These are phyloP conservation scores for Ophraella communa DNA, from an alignment of 2,888 invertebrate species.

Conservation along the genomic window DNA sequence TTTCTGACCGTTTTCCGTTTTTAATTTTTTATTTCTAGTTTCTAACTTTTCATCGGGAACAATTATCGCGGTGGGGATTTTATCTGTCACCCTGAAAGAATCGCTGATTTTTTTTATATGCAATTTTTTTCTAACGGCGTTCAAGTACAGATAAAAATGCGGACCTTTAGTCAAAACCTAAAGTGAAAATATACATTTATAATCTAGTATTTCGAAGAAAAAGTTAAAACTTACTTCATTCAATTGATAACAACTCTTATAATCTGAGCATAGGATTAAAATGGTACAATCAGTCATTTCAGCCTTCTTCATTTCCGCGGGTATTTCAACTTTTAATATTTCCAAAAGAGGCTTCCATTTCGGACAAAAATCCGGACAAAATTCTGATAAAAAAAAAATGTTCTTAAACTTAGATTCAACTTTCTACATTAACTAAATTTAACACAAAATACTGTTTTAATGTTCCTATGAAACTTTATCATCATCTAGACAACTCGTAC, in stretches of 20 bases:
- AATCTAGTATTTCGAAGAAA: slow-evolving; percentile 10
- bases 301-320: slow-evolving; percentile 68
- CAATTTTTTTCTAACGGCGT: slow-evolving; percentile 67
- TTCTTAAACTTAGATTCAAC: too few relatives aligned
- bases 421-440: too few relatives aligned
- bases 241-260: slow-evolving; percentile 81
- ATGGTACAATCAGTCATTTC: slow-evolving; percentile 70
- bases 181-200: slow-evolving; percentile 22
- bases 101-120: slow-evolving; percentile 66
- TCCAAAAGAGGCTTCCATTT: slow-evolving; percentile 89
- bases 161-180: slow-evolving; percentile 70
- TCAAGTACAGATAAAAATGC: slow-evolving; percentile 68
- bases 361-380: slow-evolving; percentile 83
- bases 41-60: slow-evolving; percentile 34
- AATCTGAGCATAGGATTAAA: slow-evolving; percentile 84
- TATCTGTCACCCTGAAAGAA: slow-evolving; percentile 52
- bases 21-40: slow-evolving; percentile 37
- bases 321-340: slow-evolving; percentile 81
- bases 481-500: too few relatives aligned
- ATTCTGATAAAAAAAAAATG: slow-evolving; percentile 63
- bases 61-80: slow-evolving; percentile 48
- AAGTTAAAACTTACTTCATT: slow-evolving; percentile 61
- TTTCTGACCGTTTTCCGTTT: slow-evolving; percentile 37
- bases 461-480: too few relatives aligned
- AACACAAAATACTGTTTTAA: too few relatives aligned